phyloP scores from a whole-genome alignment of 2,113 vertebrate genomes.

The Lampris incognitus region DNA sequence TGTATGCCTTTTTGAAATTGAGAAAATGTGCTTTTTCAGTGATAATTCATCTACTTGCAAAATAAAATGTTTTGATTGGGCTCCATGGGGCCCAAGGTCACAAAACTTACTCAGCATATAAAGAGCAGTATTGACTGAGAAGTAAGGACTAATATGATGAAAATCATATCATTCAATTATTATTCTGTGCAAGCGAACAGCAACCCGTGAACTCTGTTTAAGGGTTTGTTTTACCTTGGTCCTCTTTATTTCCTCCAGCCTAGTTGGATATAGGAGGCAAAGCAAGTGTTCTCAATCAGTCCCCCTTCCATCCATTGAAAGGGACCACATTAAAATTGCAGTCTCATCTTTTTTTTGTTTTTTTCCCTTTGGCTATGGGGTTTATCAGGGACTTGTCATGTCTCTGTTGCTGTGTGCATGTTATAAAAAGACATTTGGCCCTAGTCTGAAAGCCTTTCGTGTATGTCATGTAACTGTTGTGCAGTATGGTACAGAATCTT shows the following conservation, averaged over 20 bases:
- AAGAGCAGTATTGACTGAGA: neutral
- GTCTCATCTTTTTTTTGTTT: constrained; percentile 52
- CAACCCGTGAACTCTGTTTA: neutral
- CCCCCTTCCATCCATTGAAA: neutral
- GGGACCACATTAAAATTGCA: neutral
- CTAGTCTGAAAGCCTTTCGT: constrained; percentile 8
- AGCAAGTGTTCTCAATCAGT: neutral
- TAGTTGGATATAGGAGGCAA: neutral
- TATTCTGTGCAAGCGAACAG: neutral
- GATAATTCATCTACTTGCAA: neutral
- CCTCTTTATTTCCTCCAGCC: neutral
- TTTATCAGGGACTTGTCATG: neutral
- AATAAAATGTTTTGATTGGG: neutral
- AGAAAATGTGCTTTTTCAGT: neutral
- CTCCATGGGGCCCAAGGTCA: neutral
- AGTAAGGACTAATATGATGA: neutral
- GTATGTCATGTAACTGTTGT: constrained; percentile 26
- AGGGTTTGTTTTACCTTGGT: neutral
- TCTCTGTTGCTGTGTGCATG: neutral
- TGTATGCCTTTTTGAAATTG: neutral
- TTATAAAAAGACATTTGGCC: neutral
- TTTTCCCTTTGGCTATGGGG: no score
- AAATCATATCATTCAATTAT: neutral
- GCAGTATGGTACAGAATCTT: constrained; percentile 19
- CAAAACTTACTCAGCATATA: neutral